phyloP scores from a whole-genome alignment of 1,140 invertebrate genomes.

The Myzus persicae region DNA sequence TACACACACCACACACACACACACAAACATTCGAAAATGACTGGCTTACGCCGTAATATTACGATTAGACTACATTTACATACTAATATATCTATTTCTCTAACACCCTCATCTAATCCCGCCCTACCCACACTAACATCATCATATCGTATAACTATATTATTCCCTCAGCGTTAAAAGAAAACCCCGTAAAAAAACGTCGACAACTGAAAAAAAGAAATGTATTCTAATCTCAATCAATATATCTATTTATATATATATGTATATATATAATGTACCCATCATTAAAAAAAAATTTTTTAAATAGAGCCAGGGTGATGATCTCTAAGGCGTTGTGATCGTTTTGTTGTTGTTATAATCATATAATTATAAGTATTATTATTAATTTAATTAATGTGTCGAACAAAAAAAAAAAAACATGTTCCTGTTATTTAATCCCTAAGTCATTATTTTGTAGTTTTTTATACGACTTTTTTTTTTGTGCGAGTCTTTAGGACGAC shows the following conservation, averaged over 20 bases:
- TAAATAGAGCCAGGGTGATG: constrained; percentile 53
- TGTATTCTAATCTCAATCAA: constrained; percentile 37
- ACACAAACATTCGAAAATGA: constrained; percentile 31
- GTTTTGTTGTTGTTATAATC: constrained; percentile 57
- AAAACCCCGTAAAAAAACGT: not conserved
- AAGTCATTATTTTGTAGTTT: constrained; percentile 58
- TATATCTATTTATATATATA: not conserved
- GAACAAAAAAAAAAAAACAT: constrained; percentile 57
- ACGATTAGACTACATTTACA: not conserved
- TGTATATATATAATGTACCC: constrained; percentile 24
- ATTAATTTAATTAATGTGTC: constrained; percentile 37
- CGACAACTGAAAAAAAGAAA: constrained; percentile 10
- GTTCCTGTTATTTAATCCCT: constrained; percentile 58
- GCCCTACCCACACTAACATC: not conserved
- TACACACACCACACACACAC: not conserved
- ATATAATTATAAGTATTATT: constrained; percentile 57
- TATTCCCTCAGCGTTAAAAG: not conserved
- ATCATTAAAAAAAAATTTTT: not conserved
- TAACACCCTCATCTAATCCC: not conserved
- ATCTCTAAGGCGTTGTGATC: constrained; percentile 58
- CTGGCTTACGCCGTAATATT: constrained; percentile 35
- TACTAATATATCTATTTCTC: not conserved
- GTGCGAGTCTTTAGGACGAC: constrained; percentile 56
- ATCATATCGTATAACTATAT: not conserved
- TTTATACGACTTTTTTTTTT: constrained; percentile 53